Evolutionary conservation across 2,888 invertebrate genomes (phyloP), one percentile per base, ranked within the genome.

Genomic region (Agelastica alni): DNA sequence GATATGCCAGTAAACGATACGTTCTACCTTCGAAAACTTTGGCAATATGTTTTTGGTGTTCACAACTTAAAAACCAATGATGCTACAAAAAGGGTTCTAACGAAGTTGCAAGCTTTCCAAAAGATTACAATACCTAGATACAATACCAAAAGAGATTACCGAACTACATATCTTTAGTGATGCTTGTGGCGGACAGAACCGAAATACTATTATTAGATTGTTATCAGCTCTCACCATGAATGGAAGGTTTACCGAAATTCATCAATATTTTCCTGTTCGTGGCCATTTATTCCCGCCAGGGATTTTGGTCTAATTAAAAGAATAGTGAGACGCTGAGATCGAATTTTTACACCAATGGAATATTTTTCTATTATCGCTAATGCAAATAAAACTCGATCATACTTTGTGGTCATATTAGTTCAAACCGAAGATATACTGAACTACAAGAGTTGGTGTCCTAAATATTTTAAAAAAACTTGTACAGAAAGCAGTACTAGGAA

Each of bases 1-100:
- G 44, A 56, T 12, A 59, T 68, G 32, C 67, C 69, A 17, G 68
- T 69, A 2, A 68, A 69, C 53, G 64, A 67, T 36, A 55, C 63
- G 20, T 68, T 71, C 55, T 70, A 71, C 43, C 7, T 22, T 37
- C 13, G 37, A 37, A 37, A 37, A 37, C 16, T 37, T 37, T 37
- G 37, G n/a, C n/a, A n/a, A n/a, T n/a, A n/a, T n/a, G n/a, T n/a
- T n/a, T n/a, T n/a, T 43, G 43, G 28, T 6, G 13, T 43, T 43
- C 14, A 43, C 13, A 28, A 26, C 7, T 28, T 43, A 28, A 13
- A 28, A 28, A 28, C 43, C 14, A 43, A 26, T 28, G 31, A 45
- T 17, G 16, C 17, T 28, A 31, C 44, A 10, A 45, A 45, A 28
- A 32, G 31, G 30, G 44, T 31, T 17, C 46, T 36, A 46, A 46